phyloP scores from a whole-genome alignment of 2,888 invertebrate species.

The Drosophila limbata region DNA sequence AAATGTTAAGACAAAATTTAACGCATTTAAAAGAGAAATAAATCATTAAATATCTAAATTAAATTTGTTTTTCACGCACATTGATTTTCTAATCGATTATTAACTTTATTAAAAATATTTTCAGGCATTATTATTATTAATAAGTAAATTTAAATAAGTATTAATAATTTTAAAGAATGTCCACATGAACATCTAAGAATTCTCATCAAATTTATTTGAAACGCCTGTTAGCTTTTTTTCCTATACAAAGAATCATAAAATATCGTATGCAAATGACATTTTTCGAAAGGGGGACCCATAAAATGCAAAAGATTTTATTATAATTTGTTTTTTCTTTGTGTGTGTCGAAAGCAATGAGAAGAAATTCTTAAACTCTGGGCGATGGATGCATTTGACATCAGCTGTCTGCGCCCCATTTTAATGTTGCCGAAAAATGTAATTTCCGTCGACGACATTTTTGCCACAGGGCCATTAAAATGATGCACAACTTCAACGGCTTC shows the following conservation, averaged over 20 bases:
- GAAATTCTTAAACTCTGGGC: conserved; percentile 38
- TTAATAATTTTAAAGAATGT: neutral
- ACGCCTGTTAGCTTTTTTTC: conserved; percentile 9
- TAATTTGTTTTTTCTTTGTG: conserved; percentile 59
- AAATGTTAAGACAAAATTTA: neutral
- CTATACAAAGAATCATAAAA: conserved; percentile 59
- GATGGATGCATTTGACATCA: conserved; percentile 70
- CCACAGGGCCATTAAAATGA: conserved; percentile 61
- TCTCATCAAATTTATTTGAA: neutral
- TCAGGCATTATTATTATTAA: neutral
- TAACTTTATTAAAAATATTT: neutral
- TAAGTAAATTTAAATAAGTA: neutral
- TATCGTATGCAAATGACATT: conserved; percentile 80
- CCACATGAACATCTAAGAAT: neutral
- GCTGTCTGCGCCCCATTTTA: conserved; percentile 73
- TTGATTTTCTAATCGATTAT: neutral
- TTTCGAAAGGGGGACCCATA: conserved; percentile 64
- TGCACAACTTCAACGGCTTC: conserved; percentile 72
- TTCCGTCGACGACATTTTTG: conserved; percentile 70
- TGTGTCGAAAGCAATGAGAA: conserved; percentile 22
- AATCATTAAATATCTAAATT: too few species aligned
- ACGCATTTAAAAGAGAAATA: neutral
- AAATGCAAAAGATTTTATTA: conserved; percentile 73
- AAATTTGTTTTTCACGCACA: too few species aligned
- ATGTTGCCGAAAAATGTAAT: conserved; percentile 82